Base-by-base conservation (phyloP, 2,797 vertebrate genomes). In the Crenuchus spilurus region DNA sequence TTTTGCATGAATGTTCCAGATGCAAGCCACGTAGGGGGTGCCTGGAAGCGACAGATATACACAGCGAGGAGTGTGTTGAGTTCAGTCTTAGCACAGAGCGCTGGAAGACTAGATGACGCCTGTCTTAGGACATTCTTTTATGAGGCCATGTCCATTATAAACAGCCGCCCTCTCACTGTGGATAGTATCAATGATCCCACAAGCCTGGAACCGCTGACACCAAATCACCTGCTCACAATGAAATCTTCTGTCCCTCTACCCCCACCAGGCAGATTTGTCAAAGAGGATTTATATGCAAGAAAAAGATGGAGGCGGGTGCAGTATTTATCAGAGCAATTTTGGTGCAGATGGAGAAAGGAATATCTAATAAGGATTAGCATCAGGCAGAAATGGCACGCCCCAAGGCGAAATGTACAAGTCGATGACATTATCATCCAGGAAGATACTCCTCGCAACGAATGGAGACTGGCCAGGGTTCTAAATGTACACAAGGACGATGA, bases 141-240 rank as follows among this genome's bases (percentile, higher is more conserved):
- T 46, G 35, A 74, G 18, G 61, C 48, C 35, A 65, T 73, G 71
- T 64, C 61, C 2, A 55, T 64, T 8, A 41, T 79, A 11, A 78
- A 78, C 52, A 14, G 62, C 22, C 28, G 26, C 20, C 16, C 71
- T 52, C 10, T 18, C 64, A 62, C 72, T 13, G 33, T 41, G 1
- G 52, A 70, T 14, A 58, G 18, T 4, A 46, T 79, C 26, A 64
- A 26, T 49, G 66, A 75, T 24, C 72, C 77, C 41, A 70, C 18
- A 30, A 62, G 72, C 44, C 16, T 24, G 10, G 71, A 74, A 35
- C 72, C 67, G 1, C 41, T 75, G 7, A 75, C 73, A 9, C 73
- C 74, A 20, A 70, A 75, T 35, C 65, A 75, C 48, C 6, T 62
- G 18, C 66, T 75, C 16, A 78, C 65, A 13, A 74, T 70, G 76